These are phyloP conservation scores for Cotesia glomerata DNA, from an alignment of 1,140 invertebrate species.

Conservation along the genomic window DNA sequence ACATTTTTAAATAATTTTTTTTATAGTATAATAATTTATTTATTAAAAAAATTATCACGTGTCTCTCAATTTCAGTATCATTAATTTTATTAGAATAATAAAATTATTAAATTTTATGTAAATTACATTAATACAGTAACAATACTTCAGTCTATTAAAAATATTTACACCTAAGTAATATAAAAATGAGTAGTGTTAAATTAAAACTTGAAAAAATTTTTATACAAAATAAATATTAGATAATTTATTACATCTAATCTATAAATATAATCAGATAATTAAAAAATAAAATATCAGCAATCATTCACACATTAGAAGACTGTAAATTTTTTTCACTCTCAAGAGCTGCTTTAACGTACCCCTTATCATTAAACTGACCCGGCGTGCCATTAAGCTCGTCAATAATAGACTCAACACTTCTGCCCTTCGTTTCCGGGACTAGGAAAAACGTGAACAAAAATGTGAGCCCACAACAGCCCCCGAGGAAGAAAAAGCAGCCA, in stretches of 20 bases:
- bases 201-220: no score
- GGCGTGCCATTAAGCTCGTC: conserved; percentile 46
- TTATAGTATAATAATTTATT: no score
- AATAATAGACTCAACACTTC: conserved; percentile 66
- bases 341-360: neutral
- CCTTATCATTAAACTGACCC: neutral
- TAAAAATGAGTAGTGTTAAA: no score
- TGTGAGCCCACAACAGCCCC: conserved; percentile 31
- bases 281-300: neutral
- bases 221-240: no score
- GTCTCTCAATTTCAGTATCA: no score
- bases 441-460: conserved; percentile 54
- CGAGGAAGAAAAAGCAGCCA: conserved; percentile 54
- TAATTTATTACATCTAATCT: neutral
- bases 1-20: no score
- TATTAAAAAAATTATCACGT: no score
- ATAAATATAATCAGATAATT: neutral
- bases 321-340: neutral
- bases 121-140: no score
- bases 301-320: neutral
- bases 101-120: no score
- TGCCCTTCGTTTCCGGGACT: conserved; percentile 73
- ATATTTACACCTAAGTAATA: no score
- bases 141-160: no score
- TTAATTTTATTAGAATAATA: no score